phyloP scores from a whole-genome alignment of 92 coral and sea anemone genomes.

The Porites rus region DNA sequence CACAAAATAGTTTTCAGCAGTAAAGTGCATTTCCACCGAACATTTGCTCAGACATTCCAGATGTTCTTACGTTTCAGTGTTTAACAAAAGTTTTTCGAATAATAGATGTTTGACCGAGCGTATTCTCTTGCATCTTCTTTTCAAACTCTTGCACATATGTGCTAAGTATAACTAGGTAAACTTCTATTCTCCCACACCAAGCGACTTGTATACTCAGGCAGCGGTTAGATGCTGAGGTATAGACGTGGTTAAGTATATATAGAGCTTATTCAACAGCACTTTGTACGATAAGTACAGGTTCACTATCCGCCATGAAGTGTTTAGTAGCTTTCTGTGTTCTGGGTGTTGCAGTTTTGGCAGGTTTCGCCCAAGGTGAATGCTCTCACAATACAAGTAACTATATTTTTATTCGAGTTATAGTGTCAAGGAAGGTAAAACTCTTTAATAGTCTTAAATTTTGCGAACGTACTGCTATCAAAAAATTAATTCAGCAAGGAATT shows the following conservation, averaged over 20 bases:
- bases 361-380: background rate
- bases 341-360: slow-evolving; percentile 15
- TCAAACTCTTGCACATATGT: background rate
- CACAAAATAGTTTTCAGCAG: too few relatives aligned
- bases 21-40: background rate
- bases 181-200: background rate
- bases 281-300: background rate
- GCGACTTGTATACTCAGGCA: background rate
- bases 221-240: background rate
- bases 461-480: too few relatives aligned
- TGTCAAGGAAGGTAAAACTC: too few relatives aligned
- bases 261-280: background rate
- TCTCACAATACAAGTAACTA: too few relatives aligned
- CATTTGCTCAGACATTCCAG: background rate
- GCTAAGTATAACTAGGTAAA: background rate
- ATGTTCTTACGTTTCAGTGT: background rate
- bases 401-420: too few relatives aligned
- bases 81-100: background rate
- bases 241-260: background rate
- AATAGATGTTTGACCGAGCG: background rate
- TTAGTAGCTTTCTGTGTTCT: background rate
- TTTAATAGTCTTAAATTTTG: too few relatives aligned
- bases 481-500: too few relatives aligned
- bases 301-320: background rate
- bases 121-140: background rate